Conservation (phyloP, 2,797 vertebrate genomes). For the Acestrorhynchus altus region DNA sequence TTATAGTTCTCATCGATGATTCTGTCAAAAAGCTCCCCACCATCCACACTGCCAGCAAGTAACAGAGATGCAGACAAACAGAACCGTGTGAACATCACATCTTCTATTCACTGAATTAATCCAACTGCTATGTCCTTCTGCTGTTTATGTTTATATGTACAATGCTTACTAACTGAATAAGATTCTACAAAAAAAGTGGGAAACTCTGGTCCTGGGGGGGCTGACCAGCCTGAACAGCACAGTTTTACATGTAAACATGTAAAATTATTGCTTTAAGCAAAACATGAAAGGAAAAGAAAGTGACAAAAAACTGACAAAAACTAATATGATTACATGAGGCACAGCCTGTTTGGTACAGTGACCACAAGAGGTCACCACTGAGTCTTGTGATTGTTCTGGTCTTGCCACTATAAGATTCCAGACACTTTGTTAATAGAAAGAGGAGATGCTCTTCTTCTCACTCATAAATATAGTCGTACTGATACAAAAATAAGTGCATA, state of each 20-base stretch:
- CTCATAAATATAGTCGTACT: constrained; percentile 22
- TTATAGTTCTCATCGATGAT: constrained; percentile 88
- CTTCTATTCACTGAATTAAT: background rate
- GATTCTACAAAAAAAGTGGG: no score
- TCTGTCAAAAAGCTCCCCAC: constrained; percentile 96
- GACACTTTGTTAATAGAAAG: background rate
- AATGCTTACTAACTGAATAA: no score
- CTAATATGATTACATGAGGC: background rate
- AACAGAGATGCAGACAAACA: background rate
- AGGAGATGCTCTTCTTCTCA: background rate
- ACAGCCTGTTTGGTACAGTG: background rate
- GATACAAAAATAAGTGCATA: background rate
- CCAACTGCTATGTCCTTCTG: no score
- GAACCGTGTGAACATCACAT: no score
- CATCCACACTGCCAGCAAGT: constrained; percentile 82
- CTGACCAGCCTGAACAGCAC: no score
- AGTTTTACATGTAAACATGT: no score
- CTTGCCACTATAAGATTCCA: background rate
- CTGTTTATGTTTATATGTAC: no score
- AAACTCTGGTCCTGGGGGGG: no score
- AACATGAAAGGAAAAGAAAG: no score
- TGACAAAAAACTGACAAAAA: no score
- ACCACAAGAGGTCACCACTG: background rate
- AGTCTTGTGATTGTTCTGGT: background rate
- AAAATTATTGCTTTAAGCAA: no score